phyloP scores from a whole-genome alignment of 2,113 vertebrate species.

The Eolophus roseicapilla region DNA sequence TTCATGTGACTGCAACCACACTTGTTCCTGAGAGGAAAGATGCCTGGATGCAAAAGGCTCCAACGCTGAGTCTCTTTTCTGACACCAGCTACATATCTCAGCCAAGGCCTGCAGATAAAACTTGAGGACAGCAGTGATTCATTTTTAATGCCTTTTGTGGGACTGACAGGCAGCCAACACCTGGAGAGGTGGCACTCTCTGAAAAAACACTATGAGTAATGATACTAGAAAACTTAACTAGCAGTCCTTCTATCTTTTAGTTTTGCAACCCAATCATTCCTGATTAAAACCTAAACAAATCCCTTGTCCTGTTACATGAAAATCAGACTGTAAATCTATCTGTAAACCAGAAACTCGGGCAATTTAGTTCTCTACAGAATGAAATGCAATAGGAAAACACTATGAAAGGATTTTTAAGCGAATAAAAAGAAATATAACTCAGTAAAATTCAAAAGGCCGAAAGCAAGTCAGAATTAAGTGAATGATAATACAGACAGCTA shows the following conservation, averaged over 20 bases:
- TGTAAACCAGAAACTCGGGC: background rate
- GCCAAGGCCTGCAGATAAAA: background rate
- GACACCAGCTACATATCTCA: background rate
- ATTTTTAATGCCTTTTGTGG: background rate
- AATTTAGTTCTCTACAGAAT: background rate
- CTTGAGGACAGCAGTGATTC: fast-evolving
- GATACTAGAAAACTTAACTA: background rate
- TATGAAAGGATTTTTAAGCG: background rate
- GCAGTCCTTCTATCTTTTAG: background rate
- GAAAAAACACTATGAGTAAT: background rate
- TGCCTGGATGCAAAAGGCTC: background rate
- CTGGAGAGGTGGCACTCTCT: background rate
- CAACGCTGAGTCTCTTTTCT: background rate
- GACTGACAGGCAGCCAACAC: background rate
- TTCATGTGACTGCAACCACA: background rate
- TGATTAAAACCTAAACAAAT: background rate
- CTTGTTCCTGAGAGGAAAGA: background rate
- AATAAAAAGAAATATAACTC: background rate
- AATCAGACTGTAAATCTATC: background rate
- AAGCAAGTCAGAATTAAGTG: background rate
- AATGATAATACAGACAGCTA: background rate
- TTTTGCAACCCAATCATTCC: background rate
- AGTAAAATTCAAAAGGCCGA: background rate
- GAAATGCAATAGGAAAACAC: background rate
- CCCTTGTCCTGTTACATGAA: background rate